These are phyloP conservation scores for Lampris incognitus DNA, from an alignment of 2,113 vertebrate genomes.

Conservation along the genomic window DNA sequence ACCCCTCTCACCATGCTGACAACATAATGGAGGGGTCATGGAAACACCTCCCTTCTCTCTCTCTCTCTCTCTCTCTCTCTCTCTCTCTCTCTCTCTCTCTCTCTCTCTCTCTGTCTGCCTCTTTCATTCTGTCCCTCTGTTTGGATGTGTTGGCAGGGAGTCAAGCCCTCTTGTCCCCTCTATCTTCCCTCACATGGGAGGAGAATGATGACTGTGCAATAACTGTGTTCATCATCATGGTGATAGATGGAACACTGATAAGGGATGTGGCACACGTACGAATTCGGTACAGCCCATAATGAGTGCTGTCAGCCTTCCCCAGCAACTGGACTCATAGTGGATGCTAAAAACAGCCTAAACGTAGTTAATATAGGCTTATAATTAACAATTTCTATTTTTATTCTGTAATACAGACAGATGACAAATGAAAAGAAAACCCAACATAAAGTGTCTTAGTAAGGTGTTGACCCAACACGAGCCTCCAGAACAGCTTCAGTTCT, in stretches of 20 bases:
- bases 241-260: slow-evolving; percentile 33
- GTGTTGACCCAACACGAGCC: too few species aligned
- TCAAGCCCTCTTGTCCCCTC: too few species aligned
- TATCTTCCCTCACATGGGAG: neutral
- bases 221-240: neutral
- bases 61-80: neutral
- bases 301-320: slow-evolving; percentile 11
- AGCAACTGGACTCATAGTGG: neutral
- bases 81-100: neutral
- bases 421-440: too few species aligned
- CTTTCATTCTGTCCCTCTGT: neutral
- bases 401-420: too few species aligned
- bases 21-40: slow-evolving; percentile 43
- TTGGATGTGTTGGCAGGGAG: neutral
- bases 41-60: slow-evolving; percentile 7
- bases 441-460: too few species aligned
- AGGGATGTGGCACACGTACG: slow-evolving; percentile 10
- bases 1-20: slow-evolving; percentile 37
- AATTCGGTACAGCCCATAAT: slow-evolving; percentile 18
- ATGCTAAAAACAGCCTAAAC: neutral
- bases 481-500: too few species aligned
- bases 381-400: too few species aligned
- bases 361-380: too few species aligned
- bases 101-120: slow-evolving; percentile 3
- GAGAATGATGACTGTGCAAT: slow-evolving; percentile 31